Evolutionary conservation across 2,797 vertebrate genomes (phyloP).

Genomic region (Spea hammondii): DNA sequence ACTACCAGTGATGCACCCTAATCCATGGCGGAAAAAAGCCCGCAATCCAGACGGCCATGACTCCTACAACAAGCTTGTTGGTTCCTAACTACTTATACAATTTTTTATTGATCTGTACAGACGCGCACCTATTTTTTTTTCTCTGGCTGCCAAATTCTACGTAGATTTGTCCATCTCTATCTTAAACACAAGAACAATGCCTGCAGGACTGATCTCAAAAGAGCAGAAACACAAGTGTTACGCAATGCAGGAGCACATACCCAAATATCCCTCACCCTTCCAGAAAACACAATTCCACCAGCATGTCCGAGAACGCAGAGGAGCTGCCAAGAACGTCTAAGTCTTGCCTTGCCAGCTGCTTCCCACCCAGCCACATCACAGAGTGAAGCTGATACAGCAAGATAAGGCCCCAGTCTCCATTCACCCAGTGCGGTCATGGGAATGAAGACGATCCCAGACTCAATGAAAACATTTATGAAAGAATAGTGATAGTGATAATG

Average conservation of each 20-base stretch:
- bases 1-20: too few relatives aligned
- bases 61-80: too few relatives aligned
- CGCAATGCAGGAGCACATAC: background rate
- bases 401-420: constrained; percentile 38
- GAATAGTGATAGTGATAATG: background rate
- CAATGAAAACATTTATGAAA: constrained; percentile 33
- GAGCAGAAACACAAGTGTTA: background rate
- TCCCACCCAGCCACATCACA: constrained; percentile 38
- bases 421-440: constrained; percentile 27
- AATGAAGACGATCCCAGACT: constrained; percentile 9
- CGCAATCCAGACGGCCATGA: too few relatives aligned
- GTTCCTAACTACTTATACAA: too few relatives aligned
- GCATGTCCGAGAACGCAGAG: constrained; percentile 30
- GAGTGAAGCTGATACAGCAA: constrained; percentile 15
- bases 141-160: too few relatives aligned
- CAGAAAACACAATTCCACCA: constrained; percentile 28
- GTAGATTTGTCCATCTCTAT: too few relatives aligned
- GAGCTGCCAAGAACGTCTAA: constrained; percentile 23
- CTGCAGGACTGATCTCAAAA: background rate
- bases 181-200: too few relatives aligned
- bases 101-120: too few relatives aligned
- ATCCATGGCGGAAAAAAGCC: too few relatives aligned
- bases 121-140: too few relatives aligned
- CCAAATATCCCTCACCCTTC: constrained; percentile 1
- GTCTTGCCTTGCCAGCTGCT: constrained; percentile 38